phyloP scores from a whole-genome alignment of 1,140 invertebrate species.

The Bilobella aurantiaca region DNA sequence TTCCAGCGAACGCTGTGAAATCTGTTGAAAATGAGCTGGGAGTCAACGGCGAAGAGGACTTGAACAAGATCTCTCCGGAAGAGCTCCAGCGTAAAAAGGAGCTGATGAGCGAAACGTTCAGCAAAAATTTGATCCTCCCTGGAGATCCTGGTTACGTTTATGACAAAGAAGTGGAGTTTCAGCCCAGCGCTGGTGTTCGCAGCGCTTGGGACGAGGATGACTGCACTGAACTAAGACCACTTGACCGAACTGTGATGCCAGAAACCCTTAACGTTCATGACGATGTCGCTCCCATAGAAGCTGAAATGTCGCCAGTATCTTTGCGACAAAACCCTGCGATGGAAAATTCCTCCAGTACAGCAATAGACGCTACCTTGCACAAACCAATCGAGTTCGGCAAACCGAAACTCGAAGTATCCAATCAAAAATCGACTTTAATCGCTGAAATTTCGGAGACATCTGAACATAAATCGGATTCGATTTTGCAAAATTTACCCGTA shows the following conservation, averaged over 20 bases:
- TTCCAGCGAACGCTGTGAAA: neutral
- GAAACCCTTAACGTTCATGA: neutral
- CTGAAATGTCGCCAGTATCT: no score
- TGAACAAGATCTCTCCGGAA: neutral
- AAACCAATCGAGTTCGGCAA: no score
- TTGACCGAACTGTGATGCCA: neutral
- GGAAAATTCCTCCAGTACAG: no score
- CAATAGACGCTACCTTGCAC: no score
- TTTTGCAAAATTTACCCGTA: no score
- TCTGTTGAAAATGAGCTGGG: neutral
- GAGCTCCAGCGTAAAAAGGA: slow-evolving; percentile 1
- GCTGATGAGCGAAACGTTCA: neutral
- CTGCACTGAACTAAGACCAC: no score
- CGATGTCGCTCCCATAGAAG: neutral
- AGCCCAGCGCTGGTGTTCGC: neutral
- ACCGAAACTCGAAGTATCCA: no score
- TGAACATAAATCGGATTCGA: no score
- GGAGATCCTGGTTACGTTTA: neutral
- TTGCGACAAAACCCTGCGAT: no score
- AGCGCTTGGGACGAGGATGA: neutral
- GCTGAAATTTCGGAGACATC: no score
- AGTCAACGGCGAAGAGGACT: neutral
- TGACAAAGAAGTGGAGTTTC: neutral
- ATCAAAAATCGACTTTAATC: no score
- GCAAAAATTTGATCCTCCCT: neutral